Conservation (phyloP, 2,888 invertebrate species). For the Noctua janthina region DNA sequence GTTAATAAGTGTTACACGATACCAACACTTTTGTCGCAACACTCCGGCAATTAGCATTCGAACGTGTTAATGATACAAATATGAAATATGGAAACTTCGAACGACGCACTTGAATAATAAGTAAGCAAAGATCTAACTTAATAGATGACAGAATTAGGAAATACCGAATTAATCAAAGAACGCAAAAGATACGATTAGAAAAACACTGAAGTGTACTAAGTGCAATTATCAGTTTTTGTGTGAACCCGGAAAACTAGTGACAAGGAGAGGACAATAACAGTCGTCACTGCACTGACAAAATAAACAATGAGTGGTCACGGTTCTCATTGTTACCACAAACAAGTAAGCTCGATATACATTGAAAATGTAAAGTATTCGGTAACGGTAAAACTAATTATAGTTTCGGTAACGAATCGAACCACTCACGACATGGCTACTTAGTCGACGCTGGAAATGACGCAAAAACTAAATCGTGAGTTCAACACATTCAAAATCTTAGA, state of each 20-base stretch:
- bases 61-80: conserved; percentile 87
- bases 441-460: conserved; percentile 78
- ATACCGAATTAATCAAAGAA: conserved; percentile 41
- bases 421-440: conserved; percentile 84
- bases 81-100: conserved; percentile 80
- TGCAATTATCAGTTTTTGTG: conserved; percentile 61
- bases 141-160: conserved; percentile 52
- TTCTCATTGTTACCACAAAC: conserved; percentile 73
- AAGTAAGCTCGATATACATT: conserved; percentile 77
- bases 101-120: conserved; percentile 69
- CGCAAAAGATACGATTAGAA: conserved; percentile 21
- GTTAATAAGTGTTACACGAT: conserved; percentile 88
- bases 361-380: conserved; percentile 81
- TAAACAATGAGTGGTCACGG: conserved; percentile 82
- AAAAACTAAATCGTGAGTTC: conserved; percentile 85
- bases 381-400: conserved; percentile 88
- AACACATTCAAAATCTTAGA: conserved; percentile 79
- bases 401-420: conserved; percentile 84
- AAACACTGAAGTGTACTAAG: conserved; percentile 46
- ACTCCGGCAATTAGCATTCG: conserved; percentile 84
- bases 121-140: conserved; percentile 42
- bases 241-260: conserved; percentile 58
- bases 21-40: conserved; percentile 81
- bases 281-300: conserved; percentile 73
- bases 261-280: conserved; percentile 50